phyloP scores from a whole-genome alignment of 1,140 invertebrate species.

The Brachionus manjavacas region DNA sequence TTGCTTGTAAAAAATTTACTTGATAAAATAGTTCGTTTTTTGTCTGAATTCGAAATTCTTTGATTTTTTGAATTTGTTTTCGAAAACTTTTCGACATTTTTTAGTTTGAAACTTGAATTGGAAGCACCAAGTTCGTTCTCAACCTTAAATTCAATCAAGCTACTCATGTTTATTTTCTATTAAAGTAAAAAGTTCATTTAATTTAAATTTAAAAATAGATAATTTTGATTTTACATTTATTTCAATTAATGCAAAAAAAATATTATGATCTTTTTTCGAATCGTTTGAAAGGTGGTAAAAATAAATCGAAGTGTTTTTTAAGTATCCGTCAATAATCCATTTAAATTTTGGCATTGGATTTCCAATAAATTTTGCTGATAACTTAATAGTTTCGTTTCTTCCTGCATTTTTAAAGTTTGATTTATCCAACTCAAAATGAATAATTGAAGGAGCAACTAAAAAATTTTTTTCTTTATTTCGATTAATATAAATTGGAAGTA shows the following conservation, averaged over 20 bases:
- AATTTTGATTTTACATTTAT: neutral
- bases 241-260: neutral
- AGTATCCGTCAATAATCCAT: neutral
- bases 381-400: neutral
- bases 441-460: neutral
- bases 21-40: constrained; percentile 1
- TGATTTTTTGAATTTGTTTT: neutral
- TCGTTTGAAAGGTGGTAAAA: neutral
- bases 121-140: neutral
- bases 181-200: neutral
- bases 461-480: neutral
- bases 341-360: neutral
- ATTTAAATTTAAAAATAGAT: neutral
- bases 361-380: neutral
- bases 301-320: neutral
- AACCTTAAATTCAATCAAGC: neutral
- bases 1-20: neutral
- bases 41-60: neutral
- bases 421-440: neutral
- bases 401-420: neutral
- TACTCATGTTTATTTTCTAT: neutral
- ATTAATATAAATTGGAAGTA: neutral
- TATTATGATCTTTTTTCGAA: neutral
- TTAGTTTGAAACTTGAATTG: neutral
- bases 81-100: neutral